Percentiles rank a stretch among this genome's conserved stretches.
Evolutionary conservation across 2,113 vertebrate species (phyloP).

Genomic region (Hirundichthys speculiger): DNA sequence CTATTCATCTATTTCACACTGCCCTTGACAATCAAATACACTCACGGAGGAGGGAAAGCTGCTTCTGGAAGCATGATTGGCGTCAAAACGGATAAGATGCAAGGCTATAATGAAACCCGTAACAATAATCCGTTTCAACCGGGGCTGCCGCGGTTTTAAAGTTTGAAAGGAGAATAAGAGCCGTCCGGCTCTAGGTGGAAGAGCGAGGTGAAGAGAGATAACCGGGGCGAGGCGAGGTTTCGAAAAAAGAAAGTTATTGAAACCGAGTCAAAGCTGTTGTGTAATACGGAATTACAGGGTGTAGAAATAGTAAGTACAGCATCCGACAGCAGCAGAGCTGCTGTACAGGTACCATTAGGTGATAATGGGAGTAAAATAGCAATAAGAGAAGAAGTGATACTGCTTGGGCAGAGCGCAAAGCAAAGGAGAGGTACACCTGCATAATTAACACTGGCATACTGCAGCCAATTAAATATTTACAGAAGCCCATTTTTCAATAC

Average conservation of each 20-base stretch:
- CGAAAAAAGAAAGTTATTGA: slow-evolving; percentile 14
- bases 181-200: slow-evolving; percentile 29
- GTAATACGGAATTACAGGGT: slow-evolving; percentile 19
- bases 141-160: slow-evolving; percentile 28
- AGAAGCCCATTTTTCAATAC: slow-evolving; percentile 74
- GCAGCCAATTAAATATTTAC: slow-evolving; percentile 86
- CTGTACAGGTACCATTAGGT: not conserved
- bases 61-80: slow-evolving; percentile 66
- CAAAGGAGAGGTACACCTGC: slow-evolving; percentile 61
- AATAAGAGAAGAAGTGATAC: slow-evolving; percentile 12
- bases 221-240: slow-evolving; percentile 22
- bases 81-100: slow-evolving; percentile 54
- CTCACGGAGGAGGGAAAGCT: slow-evolving; percentile 37
- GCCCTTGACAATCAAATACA: slow-evolving; percentile 78
- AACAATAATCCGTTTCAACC: slow-evolving; percentile 70
- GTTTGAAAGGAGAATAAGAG: slow-evolving; percentile 45
- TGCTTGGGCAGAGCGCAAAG: slow-evolving; percentile 25
- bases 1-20: slow-evolving; percentile 65
- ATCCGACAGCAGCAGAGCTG: not conserved
- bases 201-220: slow-evolving; percentile 39
- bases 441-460: slow-evolving; percentile 77
- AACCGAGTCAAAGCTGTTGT: slow-evolving; percentile 13
- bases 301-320: slow-evolving; percentile 6
- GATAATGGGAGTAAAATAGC: slow-evolving; percentile 3
- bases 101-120: slow-evolving; percentile 50